phyloP scores from a whole-genome alignment of 2,113 vertebrate species.

The Athene noctua region DNA sequence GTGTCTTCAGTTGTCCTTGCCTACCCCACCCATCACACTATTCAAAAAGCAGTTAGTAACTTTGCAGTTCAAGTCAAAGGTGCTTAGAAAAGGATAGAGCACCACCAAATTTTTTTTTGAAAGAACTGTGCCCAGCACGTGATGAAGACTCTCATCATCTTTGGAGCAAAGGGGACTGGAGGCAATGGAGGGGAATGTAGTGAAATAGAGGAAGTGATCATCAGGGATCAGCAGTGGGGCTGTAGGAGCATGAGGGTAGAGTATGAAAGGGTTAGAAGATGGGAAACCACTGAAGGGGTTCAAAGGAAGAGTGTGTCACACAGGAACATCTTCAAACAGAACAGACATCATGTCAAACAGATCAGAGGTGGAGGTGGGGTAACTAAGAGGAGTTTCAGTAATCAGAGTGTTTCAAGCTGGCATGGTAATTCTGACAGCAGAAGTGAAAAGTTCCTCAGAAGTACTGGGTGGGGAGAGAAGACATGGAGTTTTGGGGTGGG shows the following conservation, averaged over 20 bases:
- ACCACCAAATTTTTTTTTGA: not conserved
- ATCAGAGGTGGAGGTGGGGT: not conserved
- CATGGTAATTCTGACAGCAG: not conserved
- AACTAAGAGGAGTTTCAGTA: not conserved
- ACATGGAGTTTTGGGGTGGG: not conserved
- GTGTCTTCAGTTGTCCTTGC: not conserved
- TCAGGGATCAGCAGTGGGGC: not conserved
- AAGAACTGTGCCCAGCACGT: not conserved
- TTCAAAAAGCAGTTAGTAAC: not conserved
- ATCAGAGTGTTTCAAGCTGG: not conserved
- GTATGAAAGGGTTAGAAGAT: not conserved
- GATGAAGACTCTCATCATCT: not conserved
- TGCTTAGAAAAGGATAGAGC: not conserved
- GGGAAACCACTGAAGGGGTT: not conserved
- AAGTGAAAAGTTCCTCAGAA: not conserved
- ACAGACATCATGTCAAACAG: not conserved
- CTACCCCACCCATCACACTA: not conserved
- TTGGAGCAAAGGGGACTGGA: not conserved
- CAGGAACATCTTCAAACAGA: not conserved
- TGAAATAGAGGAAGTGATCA: not conserved
- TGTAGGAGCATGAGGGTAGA: not conserved
- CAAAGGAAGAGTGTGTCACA: not conserved
- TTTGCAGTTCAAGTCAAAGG: not conserved
- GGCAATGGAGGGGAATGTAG: not conserved
- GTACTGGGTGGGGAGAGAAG: not conserved